Conservation (phyloP, 53 echinoderm and acorn worm species). For the Paracentrotus lividus region DNA sequence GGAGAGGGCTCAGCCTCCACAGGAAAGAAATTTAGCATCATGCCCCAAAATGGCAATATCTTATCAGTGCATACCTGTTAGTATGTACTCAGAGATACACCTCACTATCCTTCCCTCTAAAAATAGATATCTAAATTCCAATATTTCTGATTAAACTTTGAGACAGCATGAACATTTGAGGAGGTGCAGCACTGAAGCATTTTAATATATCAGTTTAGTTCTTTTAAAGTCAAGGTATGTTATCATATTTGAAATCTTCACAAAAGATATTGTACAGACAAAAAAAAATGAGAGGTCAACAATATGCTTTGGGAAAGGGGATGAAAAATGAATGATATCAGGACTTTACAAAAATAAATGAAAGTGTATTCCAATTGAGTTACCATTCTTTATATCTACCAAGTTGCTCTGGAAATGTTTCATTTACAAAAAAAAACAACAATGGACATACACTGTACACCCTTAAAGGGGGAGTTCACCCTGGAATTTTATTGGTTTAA, state of each 20-base stretch:
- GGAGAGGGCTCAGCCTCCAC: too few relatives aligned
- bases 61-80: neutral
- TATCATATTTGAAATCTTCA: neutral
- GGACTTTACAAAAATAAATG: neutral
- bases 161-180: neutral
- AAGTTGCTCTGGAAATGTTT: too few relatives aligned
- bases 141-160: neutral
- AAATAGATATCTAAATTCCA: neutral
- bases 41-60: neutral
- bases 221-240: neutral
- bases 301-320: neutral
- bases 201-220: neutral
- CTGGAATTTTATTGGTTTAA: too few relatives aligned
- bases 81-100: neutral
- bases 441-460: too few relatives aligned
- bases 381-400: too few relatives aligned
- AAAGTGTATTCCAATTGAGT: too few relatives aligned
- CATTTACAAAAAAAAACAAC: too few relatives aligned
- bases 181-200: neutral
- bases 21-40: neutral
- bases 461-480: too few relatives aligned
- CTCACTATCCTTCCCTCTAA: neutral
- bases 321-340: neutral
- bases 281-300: neutral
- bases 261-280: neutral